Evolutionary conservation across 2,888 invertebrate species (phyloP), one percentile per base, ranked within the genome.

Genomic region (Lepeophtheirus nordmannii): DNA sequence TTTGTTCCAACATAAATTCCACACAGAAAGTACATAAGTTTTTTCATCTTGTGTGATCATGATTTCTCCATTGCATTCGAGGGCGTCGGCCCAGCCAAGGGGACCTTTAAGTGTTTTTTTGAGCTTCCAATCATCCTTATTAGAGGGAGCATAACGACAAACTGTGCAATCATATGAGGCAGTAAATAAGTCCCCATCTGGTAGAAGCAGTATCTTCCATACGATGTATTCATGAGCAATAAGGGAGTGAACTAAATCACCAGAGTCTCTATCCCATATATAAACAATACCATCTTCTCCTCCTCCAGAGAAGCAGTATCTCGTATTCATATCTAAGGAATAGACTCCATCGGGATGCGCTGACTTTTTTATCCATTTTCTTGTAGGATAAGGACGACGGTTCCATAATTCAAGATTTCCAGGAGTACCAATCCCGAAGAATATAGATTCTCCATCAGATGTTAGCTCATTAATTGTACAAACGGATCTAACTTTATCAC

Each of bases 201-300:
- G 14, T 46, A 17, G 53, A 46, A 46, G 53, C 53, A 3, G n/a
- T 46, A 46, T 46, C 17, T 46, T 46, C 63, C 63, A 63, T 1
- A 63, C 63, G 8, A 63, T 63, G 56, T 53, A 63, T n/a, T 63
- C 56, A 30, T 63, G 63, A 20, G 41, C 20, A 10, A 46, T 53
- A 37, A 53, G 39, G 3, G 40, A 39, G 9, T 41, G 38, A 10
- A 62, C 1, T 22, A 38, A 41, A 17, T 62, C 23, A 7, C 62
- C 62, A n/a, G 37, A 20, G 8, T 17, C 10, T 20, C 39, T 10
- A 10, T 41, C 12, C 37, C 38, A 63, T 7, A 63, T 53, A 11
- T 63, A 17, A 22, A 63, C 23, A 10, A 53, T 14, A 14, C 56
- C 63, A 23, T 63, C 63, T 10, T 63, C 63, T 10, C 63, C 63